These are phyloP conservation scores for Capromys pilorides DNA, from an alignment of 2,797 vertebrate genomes.

Conservation along the genomic window DNA sequence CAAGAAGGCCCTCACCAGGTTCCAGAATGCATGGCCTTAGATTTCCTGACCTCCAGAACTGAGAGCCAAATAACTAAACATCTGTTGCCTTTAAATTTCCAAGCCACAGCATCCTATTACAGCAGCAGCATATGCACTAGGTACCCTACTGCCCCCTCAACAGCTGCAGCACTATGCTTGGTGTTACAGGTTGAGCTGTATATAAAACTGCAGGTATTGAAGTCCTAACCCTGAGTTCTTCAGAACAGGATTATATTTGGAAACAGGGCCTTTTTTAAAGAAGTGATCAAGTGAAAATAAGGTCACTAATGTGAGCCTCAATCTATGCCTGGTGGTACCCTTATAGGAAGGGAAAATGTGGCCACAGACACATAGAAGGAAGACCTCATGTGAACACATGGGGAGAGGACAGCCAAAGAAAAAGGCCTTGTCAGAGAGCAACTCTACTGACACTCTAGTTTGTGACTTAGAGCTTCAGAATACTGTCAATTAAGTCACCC, in stretches of 20 bases:
- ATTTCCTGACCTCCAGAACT: neutral
- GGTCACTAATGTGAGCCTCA: neutral
- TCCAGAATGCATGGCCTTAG: neutral
- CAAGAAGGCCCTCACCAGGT: neutral
- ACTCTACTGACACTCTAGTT: no score
- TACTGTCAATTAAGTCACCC: no score
- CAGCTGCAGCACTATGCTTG: neutral
- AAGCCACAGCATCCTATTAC: neutral
- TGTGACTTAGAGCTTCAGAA: neutral
- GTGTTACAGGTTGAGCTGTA: neutral
- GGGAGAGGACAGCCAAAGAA: neutral
- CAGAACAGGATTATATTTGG: neutral
- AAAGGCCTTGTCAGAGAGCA: neutral
- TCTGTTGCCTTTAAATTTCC: neutral
- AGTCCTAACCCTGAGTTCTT: neutral
- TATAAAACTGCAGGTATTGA: neutral
- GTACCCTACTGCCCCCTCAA: neutral
- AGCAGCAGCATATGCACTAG: neutral
- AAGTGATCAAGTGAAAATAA: neutral
- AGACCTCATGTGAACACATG: neutral
- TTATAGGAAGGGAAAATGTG: neutral
- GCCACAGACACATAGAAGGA: neutral
- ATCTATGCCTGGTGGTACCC: neutral
- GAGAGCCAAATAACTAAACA: neutral
- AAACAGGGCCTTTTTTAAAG: conserved; percentile 31